phyloP scores from a whole-genome alignment of 2,888 invertebrate genomes.

The Pocota personata region DNA sequence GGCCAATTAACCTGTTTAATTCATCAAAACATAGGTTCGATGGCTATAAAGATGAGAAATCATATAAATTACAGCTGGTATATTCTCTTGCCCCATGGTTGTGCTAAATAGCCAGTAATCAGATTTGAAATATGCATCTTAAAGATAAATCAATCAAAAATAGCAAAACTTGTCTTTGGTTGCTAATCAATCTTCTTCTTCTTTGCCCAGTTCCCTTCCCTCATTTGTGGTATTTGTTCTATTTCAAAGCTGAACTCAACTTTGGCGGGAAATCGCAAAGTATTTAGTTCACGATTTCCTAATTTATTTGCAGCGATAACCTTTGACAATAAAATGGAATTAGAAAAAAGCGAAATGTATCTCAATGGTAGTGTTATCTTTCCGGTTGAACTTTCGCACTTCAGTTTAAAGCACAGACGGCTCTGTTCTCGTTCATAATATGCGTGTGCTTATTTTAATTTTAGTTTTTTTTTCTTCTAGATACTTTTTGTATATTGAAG shows the following conservation, averaged over 20 bases:
- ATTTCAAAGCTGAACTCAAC: neutral
- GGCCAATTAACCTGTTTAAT: neutral
- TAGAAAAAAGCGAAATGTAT: constrained; percentile 10
- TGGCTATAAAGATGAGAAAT: no score
- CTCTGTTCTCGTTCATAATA: constrained; percentile 2
- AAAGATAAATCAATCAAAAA: neutral
- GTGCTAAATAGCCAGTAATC: neutral
- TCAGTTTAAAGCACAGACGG: constrained; percentile 9
- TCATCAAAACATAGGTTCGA: neutral
- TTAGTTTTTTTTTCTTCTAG: neutral
- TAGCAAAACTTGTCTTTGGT: neutral
- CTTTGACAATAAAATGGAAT: constrained; percentile 13
- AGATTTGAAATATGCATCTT: neutral
- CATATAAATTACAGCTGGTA: neutral
- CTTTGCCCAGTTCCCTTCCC: neutral
- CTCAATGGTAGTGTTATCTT: constrained; percentile 35
- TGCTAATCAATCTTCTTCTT: neutral
- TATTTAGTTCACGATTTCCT: constrained; percentile 42
- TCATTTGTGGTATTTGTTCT: neutral
- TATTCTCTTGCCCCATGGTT: neutral
- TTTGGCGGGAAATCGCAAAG: constrained; percentile 40
- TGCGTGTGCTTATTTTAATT: constrained; percentile 32
- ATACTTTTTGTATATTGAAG: neutral
- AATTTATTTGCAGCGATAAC: constrained; percentile 41
- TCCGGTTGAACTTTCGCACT: constrained; percentile 56